phyloP scores from a whole-genome alignment of 1,140 invertebrate species.

The Zaprionus nigranus region DNA sequence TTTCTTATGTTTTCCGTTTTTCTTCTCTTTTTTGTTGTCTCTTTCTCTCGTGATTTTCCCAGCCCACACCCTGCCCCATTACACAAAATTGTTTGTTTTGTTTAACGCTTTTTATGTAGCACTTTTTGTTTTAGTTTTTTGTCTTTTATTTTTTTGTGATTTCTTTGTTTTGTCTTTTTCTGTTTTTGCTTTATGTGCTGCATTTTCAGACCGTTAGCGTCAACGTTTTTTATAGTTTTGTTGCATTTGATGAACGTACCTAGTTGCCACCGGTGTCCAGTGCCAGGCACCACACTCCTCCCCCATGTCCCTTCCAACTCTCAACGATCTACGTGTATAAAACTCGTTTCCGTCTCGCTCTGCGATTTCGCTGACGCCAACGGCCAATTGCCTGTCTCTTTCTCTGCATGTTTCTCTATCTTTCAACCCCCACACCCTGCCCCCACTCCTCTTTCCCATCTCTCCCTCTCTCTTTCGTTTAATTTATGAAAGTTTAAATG shows the following conservation, averaged over 20 bases:
- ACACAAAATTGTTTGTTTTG: conserved; percentile 48
- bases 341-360: conserved; percentile 65
- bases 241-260: conserved; percentile 65
- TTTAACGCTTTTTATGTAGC: conserved; percentile 43
- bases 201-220: conserved; percentile 73
- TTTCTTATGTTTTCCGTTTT: conserved; percentile 21
- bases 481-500: conserved; percentile 82
- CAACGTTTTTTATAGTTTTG: conserved; percentile 70
- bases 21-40: conserved; percentile 28
- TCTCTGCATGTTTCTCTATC: conserved; percentile 23
- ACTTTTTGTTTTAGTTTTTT: conserved; percentile 21
- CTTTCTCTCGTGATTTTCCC: conserved; percentile 26
- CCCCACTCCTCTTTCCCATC: neutral
- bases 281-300: conserved; percentile 14
- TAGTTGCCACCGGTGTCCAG: conserved; percentile 33
- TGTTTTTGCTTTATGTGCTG: conserved; percentile 55
- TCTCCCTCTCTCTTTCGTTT: conserved; percentile 38
- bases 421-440: conserved; percentile 6
- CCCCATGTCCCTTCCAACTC: neutral
- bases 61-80: conserved; percentile 31
- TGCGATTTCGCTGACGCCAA: conserved; percentile 63
- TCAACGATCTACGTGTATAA: conserved; percentile 3
- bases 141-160: conserved; percentile 26
- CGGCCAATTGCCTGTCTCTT: conserved; percentile 41
- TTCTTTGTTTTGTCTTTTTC: conserved; percentile 21